Base-by-base conservation (phyloP, 2,888 invertebrate genomes). In the Ornithoptera priamus region DNA sequence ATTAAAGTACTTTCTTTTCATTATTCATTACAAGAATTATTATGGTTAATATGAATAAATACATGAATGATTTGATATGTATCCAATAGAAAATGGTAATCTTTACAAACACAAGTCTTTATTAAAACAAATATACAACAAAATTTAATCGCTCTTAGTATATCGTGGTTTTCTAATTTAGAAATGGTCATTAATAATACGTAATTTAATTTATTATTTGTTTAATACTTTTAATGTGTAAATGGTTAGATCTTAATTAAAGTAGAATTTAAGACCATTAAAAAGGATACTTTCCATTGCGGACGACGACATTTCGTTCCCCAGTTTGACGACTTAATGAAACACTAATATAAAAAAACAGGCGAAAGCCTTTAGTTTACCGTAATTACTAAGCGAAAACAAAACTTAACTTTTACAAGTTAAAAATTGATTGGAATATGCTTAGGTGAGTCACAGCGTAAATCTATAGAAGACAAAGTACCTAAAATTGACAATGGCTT, bases 261-360 rank as follows among this genome's bases (percentile, higher is more conserved):
- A 53, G n/a, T n/a, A 6, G n/a, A 53, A 53, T 18, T 53, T 53
- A n/a, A 53, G 53, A 53, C 53, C n/a, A 53, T 7, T 58, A 22
- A 90, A 95, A 96, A 96, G 96, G 96, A 96, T 96, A 97, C 97
- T 97, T 94, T 97, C 97, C 97, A 97, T 97, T 80, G 96, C 95
- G 77, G 96, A 95, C 78, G 96, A 95, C 83, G 97, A 97, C 97
- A 97, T 97, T 93, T 96, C 96, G 94, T 96, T 96, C 86, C 96
- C 96, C 96, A 96, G 95, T 92, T 94, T 95, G 94, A 85, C 81
- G 84, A 84, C 73, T 86, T 88, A 72, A 71, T 73, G 72, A 75
- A 78, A 80, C 10, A 81, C 77, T 76, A 74, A 79, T 75, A 71
- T 74, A 72, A 81, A 74, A 77, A 83, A 72, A 72, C 42, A 78